A percentile compares a stretch with the other conserved stretches of the same genome.
Conservation (phyloP, 2,888 invertebrate genomes). For the Tenthredo mesomela region DNA sequence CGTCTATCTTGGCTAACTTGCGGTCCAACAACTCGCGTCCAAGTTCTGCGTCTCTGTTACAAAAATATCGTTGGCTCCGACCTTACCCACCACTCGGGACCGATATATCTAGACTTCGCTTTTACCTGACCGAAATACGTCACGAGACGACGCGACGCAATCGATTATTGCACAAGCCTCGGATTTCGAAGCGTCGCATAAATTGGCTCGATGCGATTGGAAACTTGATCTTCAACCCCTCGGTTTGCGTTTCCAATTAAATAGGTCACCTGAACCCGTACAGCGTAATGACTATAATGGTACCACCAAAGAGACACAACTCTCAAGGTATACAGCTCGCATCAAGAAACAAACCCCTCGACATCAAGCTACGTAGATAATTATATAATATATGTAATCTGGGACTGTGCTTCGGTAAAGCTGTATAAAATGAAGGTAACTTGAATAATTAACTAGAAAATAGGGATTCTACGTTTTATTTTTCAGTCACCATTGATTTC, state of each 20-base stretch:
- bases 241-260: neutral
- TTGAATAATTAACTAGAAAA: neutral
- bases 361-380: neutral
- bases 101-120: neutral
- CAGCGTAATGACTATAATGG: neutral
- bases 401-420: too few species aligned
- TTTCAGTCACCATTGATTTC: neutral
- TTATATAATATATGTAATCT: neutral
- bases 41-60: slow-evolving; percentile 67
- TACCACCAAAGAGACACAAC: neutral
- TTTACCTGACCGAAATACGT: slow-evolving; percentile 18
- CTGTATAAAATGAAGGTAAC: neutral
- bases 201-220: neutral
- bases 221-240: slow-evolving; percentile 1
- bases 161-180: neutral
- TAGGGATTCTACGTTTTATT: neutral
- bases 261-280: neutral
- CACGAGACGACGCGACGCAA: neutral
- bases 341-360: neutral
- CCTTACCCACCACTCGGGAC: slow-evolving; percentile 65
- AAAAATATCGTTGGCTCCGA: slow-evolving; percentile 70
- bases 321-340: neutral
- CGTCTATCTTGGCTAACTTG: slow-evolving; percentile 36
- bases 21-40: neutral
- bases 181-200: neutral